Percentiles rank a stretch among this genome's conserved stretches.
Evolutionary conservation across 2,113 vertebrate genomes (phyloP).

Genomic region (Myotis lucifugus): DNA sequence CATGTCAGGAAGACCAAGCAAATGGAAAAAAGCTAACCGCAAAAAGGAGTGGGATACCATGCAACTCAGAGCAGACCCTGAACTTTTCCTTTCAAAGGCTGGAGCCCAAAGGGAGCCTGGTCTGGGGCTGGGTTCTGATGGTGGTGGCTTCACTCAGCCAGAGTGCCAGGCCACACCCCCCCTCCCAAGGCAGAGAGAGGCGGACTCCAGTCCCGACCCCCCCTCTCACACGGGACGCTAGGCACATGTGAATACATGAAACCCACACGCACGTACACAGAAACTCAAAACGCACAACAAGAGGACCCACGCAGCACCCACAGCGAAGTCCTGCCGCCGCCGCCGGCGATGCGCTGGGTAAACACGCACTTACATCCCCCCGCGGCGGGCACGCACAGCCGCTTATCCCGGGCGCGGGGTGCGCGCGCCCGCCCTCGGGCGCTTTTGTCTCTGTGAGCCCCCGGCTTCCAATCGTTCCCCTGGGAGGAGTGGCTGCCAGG

Average conservation of each 20-base stretch:
- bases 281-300: neutral
- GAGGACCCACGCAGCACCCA: neutral
- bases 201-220: neutral
- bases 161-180: neutral
- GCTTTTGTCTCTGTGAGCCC: constrained; percentile 26
- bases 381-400: constrained; percentile 28
- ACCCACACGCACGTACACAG: neutral
- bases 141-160: neutral
- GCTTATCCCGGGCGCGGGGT: neutral
- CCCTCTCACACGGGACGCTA: neutral
- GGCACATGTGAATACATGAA: neutral
- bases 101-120: neutral
- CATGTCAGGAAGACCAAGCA: neutral
- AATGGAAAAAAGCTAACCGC: neutral
- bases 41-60: neutral
- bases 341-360: neutral
- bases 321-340: constrained; percentile 6
- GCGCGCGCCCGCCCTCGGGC: constrained; percentile 54
- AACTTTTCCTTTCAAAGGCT: constrained; percentile 30
- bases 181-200: neutral
- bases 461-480: constrained; percentile 33
- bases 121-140: neutral
- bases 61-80: neutral
- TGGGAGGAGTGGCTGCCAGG: constrained; percentile 59
- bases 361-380: constrained; percentile 2